Evolutionary conservation across 2,888 invertebrate genomes (phyloP).

Genomic region (Drosophila subsilvestris): DNA sequence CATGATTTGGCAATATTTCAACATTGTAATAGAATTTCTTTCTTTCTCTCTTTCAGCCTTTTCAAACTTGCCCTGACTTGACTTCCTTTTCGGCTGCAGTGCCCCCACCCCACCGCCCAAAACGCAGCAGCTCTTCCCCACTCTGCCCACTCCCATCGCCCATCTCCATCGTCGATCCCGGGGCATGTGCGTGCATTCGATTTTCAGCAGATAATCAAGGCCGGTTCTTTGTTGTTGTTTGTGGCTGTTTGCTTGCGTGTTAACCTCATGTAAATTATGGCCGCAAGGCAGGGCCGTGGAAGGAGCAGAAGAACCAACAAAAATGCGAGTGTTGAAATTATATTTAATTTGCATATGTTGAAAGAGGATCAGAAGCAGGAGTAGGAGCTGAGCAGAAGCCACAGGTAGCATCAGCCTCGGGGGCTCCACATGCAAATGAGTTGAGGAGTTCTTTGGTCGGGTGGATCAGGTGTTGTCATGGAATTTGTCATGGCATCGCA

Average conservation of each 20-base stretch:
- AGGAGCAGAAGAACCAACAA: slow-evolving; percentile 51
- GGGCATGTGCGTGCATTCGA: slow-evolving; percentile 69
- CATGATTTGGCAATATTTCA: slow-evolving; percentile 80
- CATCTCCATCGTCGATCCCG: neutral
- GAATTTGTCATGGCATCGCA: slow-evolving; percentile 27
- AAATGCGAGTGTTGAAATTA: slow-evolving; percentile 78
- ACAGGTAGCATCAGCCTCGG: slow-evolving; percentile 25
- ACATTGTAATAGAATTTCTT: slow-evolving; percentile 77
- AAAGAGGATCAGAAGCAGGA: slow-evolving; percentile 27
- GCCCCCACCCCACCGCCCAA: slow-evolving; percentile 5
- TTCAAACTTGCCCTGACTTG: slow-evolving; percentile 53
- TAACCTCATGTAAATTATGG: slow-evolving; percentile 78
- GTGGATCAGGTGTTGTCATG: slow-evolving; percentile 39
- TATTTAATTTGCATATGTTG: slow-evolving; percentile 77
- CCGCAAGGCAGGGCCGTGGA: slow-evolving; percentile 31
- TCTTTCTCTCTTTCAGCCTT: slow-evolving; percentile 37
- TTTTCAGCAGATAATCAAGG: slow-evolving; percentile 72
- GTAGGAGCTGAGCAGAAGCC: slow-evolving; percentile 28
- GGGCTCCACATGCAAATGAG: slow-evolving; percentile 43
- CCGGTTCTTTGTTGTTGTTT: slow-evolving; percentile 49
- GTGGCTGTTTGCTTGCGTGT: slow-evolving; percentile 65
- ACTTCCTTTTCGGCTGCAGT: slow-evolving; percentile 47
- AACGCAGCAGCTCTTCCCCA: no score
- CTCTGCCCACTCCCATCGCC: slow-evolving; percentile 6
- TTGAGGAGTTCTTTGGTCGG: slow-evolving; percentile 32